Conservation (phyloP, 2,888 invertebrate genomes). For the Nymphalis urticae region DNA sequence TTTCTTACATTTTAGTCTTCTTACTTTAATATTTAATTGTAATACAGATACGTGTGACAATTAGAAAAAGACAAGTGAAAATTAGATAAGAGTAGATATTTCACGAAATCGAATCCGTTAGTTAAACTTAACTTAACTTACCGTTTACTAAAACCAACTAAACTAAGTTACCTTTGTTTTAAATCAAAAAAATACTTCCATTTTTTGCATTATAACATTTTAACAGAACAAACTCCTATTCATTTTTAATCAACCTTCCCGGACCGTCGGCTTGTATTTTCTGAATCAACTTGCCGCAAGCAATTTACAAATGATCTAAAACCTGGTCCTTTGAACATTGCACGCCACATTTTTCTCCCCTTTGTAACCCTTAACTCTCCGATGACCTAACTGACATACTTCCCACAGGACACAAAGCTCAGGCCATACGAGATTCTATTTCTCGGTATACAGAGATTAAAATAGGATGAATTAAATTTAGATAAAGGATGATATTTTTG, state of each 20-base stretch:
- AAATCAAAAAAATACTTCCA: background rate
- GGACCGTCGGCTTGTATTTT: constrained; percentile 17
- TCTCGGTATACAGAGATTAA: background rate
- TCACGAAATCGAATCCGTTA: background rate
- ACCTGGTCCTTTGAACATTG: constrained; percentile 36
- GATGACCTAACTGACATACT: constrained; percentile 36
- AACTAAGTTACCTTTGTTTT: background rate
- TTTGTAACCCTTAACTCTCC: constrained; percentile 33
- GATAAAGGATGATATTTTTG: constrained; percentile 2
- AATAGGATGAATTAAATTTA: background rate
- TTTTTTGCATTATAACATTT: background rate
- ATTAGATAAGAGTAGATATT: background rate
- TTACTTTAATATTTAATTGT: too few relatives aligned
- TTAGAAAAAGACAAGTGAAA: too few relatives aligned
- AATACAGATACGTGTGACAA: too few relatives aligned
- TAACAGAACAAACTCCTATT: constrained; percentile 5
- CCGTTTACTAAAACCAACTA: background rate
- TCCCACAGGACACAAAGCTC: background rate
- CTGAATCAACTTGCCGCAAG: constrained; percentile 26
- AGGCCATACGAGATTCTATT: background rate
- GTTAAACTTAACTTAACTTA: background rate
- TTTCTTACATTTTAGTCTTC: too few relatives aligned
- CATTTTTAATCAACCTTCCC: constrained; percentile 24
- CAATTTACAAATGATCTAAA: constrained; percentile 32
- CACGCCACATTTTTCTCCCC: constrained; percentile 40